These are phyloP conservation scores for Dicrurus megarhynchus DNA, from an alignment of 2,113 vertebrate species.

Conservation along the genomic window DNA sequence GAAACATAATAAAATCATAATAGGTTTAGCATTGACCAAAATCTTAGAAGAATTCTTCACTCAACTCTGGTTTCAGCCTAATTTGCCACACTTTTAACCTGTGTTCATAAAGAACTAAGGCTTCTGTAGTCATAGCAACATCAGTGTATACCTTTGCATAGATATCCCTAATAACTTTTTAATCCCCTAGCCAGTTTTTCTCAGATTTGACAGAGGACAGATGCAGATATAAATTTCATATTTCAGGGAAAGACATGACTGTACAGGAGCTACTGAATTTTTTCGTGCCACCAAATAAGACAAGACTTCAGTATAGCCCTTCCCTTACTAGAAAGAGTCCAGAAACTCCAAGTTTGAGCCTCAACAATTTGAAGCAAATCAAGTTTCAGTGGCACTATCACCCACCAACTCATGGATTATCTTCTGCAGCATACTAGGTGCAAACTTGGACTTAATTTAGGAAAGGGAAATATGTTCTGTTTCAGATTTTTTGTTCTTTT, in stretches of 20 bases:
- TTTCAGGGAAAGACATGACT: neutral
- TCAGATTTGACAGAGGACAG: neutral
- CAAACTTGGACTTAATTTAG: neutral
- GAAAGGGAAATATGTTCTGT: neutral
- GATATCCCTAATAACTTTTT: neutral
- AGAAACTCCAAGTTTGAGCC: neutral
- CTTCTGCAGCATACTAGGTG: neutral
- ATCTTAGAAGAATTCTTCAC: neutral
- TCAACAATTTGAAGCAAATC: neutral
- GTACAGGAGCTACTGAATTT: neutral
- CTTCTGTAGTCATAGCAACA: neutral
- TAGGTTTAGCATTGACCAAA: neutral
- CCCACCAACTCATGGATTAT: neutral
- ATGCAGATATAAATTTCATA: neutral
- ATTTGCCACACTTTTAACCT: neutral
- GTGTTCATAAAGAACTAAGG: neutral
- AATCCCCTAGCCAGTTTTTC: neutral
- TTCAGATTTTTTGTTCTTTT: neutral
- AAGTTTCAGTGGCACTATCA: neutral
- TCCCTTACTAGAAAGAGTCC: neutral
- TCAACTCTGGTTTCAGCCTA: neutral
- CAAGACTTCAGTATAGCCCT: neutral
- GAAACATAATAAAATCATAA: neutral
- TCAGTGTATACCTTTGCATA: neutral
- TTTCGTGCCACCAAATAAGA: neutral